A percentile compares a stretch with the other conserved stretches of the same genome.
Evolutionary conservation across 1,140 invertebrate species (phyloP).

Genomic region (Littorina saxatilis): DNA sequence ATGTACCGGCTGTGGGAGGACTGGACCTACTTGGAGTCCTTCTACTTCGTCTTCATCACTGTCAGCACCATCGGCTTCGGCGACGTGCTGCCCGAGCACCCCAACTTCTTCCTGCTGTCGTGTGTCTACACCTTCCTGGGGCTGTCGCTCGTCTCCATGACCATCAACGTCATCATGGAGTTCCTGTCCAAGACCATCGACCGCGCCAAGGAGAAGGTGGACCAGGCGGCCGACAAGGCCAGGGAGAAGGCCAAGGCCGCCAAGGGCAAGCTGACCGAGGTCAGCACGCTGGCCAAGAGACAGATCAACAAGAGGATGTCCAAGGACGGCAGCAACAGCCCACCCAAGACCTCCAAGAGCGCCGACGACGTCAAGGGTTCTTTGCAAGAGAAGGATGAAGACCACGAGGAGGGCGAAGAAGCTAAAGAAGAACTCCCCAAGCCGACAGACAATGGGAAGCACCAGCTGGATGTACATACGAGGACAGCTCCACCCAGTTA

Average conservation of each 20-base stretch:
- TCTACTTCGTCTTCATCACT: conserved; percentile 95
- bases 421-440: neutral
- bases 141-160: conserved; percentile 93
- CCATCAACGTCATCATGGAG: conserved; percentile 91
- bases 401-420: neutral
- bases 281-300: conserved; percentile 3
- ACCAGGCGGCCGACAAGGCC: conserved; percentile 46
- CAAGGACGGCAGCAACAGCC: conserved; percentile 18
- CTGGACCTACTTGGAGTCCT: conserved; percentile 93
- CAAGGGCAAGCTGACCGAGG: conserved; percentile 28
- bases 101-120: conserved; percentile 89
- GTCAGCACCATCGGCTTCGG: conserved; percentile 84
- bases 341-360: conserved; percentile 1
- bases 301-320: neutral
- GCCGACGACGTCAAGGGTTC: neutral
- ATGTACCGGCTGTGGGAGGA: conserved; percentile 82
- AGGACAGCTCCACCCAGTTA: neutral
- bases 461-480: neutral
- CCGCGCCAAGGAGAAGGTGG: conserved; percentile 54
- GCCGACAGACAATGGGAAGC: neutral
- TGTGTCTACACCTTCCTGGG: conserved; percentile 96
- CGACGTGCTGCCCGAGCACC: conserved; percentile 91
- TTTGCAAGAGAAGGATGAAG: neutral
- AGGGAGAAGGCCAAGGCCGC: conserved; percentile 48
- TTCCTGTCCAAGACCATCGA: conserved; percentile 53